These are phyloP conservation scores for Pogoniulus pusillus DNA, from an alignment of 2,797 vertebrate genomes.

Conservation along the genomic window DNA sequence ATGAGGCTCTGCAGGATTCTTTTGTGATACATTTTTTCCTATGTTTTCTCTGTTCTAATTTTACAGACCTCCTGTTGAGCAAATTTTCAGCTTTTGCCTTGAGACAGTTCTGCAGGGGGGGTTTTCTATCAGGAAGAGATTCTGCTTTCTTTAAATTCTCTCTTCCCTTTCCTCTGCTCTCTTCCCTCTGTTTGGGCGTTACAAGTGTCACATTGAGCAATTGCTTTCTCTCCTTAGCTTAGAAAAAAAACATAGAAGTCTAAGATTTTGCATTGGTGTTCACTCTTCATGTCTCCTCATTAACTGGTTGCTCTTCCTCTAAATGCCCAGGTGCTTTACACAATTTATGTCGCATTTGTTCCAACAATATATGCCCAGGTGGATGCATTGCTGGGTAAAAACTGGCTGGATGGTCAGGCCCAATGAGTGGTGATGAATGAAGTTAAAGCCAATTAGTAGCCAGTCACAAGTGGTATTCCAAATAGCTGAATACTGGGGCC, in stretches of 20 bases:
- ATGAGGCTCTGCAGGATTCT: background rate
- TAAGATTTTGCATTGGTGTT: background rate
- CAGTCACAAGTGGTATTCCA: no score
- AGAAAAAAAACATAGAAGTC: background rate
- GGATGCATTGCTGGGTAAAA: no score
- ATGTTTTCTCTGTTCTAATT: background rate
- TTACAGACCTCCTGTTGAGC: background rate
- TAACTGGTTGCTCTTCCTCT: background rate
- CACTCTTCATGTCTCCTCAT: background rate
- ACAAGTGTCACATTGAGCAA: background rate
- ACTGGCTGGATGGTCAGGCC: no score
- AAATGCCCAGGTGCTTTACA: background rate
- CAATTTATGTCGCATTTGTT: background rate
- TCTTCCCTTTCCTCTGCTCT: background rate
- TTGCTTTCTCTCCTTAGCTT: background rate
- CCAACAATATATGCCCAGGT: background rate
- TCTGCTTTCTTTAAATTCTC: background rate
- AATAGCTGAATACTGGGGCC: no score
- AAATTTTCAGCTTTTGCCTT: background rate
- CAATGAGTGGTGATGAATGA: no score
- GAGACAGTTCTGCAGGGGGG: background rate
- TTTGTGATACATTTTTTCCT: constrained; percentile 1
- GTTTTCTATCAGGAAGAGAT: background rate
- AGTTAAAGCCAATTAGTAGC: no score
- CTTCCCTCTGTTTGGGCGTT: background rate